Conservation (phyloP, 2,888 invertebrate species). For the Pogonocherus hispidulus region DNA sequence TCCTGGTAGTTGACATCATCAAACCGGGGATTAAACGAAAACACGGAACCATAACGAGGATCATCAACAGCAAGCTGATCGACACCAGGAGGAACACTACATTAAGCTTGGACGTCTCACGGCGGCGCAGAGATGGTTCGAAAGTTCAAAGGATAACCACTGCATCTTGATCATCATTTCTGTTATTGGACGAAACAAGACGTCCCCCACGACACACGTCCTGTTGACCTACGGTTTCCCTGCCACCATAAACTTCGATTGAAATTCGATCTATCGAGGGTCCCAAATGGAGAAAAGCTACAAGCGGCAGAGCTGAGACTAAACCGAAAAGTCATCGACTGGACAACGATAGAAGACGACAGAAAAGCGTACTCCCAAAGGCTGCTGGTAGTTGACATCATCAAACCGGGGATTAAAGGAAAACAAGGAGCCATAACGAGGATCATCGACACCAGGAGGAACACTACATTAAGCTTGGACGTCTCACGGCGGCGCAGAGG, state of each 20-base stretch:
- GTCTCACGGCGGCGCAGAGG: conserved; percentile 88
- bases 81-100: conserved; percentile 73
- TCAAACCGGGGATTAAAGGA: conserved; percentile 79
- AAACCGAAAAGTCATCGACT: conserved; percentile 72
- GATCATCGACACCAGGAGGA: conserved; percentile 78
- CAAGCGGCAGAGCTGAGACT: conserved; percentile 87
- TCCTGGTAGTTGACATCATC: conserved; percentile 84
- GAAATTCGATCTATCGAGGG: conserved; percentile 83
- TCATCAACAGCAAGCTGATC: conserved; percentile 85
- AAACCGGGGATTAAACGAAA: conserved; percentile 78
- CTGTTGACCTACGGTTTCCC: conserved; percentile 80
- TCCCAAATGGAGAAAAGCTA: conserved; percentile 83
- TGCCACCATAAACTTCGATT: conserved; percentile 83
- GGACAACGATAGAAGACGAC: conserved; percentile 46
- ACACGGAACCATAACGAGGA: conserved; percentile 79
- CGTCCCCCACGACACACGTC: too few relatives aligned
- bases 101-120: conserved; percentile 87
- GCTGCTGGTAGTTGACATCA: conserved; percentile 83
- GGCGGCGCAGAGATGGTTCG: too few relatives aligned
- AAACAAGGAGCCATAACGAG: conserved; percentile 79
- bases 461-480: conserved; percentile 81
- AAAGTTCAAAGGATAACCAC: too few relatives aligned
- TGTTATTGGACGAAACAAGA: too few relatives aligned
- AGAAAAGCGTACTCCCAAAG: conserved; percentile 68
- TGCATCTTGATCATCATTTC: too few relatives aligned